Conservation (phyloP, 2,888 invertebrate genomes). For the Lacanobia oleracea region DNA sequence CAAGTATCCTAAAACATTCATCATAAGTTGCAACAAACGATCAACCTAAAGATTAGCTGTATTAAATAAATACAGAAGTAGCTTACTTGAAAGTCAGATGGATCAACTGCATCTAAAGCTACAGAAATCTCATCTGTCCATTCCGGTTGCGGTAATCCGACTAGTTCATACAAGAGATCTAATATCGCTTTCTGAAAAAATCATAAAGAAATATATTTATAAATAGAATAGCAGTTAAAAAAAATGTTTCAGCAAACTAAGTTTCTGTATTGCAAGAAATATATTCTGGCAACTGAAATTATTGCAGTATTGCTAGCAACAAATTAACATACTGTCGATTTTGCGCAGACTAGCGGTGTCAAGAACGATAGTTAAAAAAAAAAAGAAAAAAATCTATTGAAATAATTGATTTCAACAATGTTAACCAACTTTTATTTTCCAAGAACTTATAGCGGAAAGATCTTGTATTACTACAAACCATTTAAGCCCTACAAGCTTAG, state of each 20-base stretch:
- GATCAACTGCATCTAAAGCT: conserved; percentile 97
- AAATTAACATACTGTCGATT: too few relatives aligned
- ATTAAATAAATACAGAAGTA: not conserved
- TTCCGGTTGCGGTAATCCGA: conserved; percentile 96
- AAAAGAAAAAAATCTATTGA: too few relatives aligned
- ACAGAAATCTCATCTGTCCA: conserved; percentile 98
- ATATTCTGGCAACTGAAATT: not conserved
- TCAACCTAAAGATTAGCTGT: not conserved
- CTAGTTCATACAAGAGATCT: conserved; percentile 97
- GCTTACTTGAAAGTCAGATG: conserved; percentile 93
- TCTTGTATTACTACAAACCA: too few relatives aligned
- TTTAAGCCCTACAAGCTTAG: too few relatives aligned
- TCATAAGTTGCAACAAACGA: conserved; percentile 1
- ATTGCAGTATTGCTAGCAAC: not conserved
- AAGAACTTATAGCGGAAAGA: too few relatives aligned
- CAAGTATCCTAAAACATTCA: conserved; percentile 92
- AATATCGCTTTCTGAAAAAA: conserved; percentile 95
- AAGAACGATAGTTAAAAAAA: not conserved
- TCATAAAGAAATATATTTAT: not conserved
- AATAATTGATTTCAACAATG: too few relatives aligned
- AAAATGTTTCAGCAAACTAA: not conserved
- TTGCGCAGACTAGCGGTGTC: not conserved
- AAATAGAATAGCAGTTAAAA: too few relatives aligned
- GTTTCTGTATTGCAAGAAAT: not conserved
- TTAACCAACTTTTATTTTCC: too few relatives aligned